These are phyloP conservation scores for Drosophila nasuta DNA, from an alignment of 1,140 invertebrate genomes.

Conservation along the genomic window DNA sequence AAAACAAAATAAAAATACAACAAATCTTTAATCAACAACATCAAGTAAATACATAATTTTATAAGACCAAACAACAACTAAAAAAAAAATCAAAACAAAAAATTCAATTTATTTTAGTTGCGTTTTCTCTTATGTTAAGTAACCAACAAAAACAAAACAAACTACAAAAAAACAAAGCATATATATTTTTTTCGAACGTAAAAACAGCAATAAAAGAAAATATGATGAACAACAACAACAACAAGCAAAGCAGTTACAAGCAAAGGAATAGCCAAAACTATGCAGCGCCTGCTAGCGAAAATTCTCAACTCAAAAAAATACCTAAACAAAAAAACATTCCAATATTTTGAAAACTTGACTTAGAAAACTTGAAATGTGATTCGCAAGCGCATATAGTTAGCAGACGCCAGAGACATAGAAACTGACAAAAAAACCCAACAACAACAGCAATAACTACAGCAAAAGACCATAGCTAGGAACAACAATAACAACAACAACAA, in stretches of 20 bases:
- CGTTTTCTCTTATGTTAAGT: conserved; percentile 38
- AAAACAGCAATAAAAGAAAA: conserved; percentile 25
- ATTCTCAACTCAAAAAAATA: conserved; percentile 12
- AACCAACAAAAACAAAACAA: background rate
- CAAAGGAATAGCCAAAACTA: conserved; percentile 44
- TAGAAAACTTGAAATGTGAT: conserved; percentile 41
- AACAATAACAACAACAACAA: conserved; percentile 61
- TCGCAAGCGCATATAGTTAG: conserved; percentile 5
- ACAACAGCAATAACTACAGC: conserved; percentile 61
- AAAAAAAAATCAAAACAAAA: conserved; percentile 49
- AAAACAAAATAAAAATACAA: conserved; percentile 33
- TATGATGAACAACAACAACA: conserved; percentile 40
- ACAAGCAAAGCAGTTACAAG: conserved; percentile 58
- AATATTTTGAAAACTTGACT: conserved; percentile 32
- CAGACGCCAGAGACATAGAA: conserved; percentile 53
- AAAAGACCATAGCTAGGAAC: conserved; percentile 77
- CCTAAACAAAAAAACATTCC: conserved; percentile 52
- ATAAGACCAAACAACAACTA: conserved; percentile 42
- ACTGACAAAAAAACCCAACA: conserved; percentile 59
- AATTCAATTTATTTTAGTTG: conserved; percentile 51
- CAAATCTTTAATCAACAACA: conserved; percentile 38
- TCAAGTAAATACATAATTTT: conserved; percentile 31
- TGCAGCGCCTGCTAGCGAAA: conserved; percentile 43
- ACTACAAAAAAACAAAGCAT: conserved; percentile 12
- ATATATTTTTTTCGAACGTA: conserved; percentile 34